These are phyloP conservation scores for Tetramorium parvispinum DNA, from an alignment of 1,140 invertebrate species.

Conservation along the genomic window DNA sequence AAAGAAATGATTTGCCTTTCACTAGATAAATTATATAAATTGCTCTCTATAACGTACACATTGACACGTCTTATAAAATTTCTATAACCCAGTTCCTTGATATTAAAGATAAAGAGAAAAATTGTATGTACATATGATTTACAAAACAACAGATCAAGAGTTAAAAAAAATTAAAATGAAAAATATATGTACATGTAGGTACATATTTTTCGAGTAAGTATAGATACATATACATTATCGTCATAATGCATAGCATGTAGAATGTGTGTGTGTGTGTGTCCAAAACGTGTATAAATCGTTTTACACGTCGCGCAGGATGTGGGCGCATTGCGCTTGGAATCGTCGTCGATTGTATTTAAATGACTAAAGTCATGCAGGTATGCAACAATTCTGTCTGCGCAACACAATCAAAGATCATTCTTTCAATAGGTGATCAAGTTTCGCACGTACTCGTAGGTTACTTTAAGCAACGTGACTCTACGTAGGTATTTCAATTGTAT, in stretches of 20 bases:
- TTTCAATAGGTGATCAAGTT: constrained; percentile 8
- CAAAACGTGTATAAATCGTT: background rate
- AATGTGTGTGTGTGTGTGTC: too few relatives aligned
- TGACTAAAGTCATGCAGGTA: constrained; percentile 21
- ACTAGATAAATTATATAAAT: too few relatives aligned
- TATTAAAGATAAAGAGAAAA: background rate
- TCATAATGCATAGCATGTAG: too few relatives aligned
- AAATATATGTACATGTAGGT: too few relatives aligned
- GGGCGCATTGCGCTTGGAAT: constrained; percentile 20
- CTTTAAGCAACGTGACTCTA: too few relatives aligned
- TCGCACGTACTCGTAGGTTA: too few relatives aligned
- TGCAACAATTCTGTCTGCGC: constrained; percentile 15
- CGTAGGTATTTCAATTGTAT: too few relatives aligned
- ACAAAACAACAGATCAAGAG: background rate
- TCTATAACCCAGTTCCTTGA: background rate
- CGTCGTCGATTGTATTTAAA: constrained; percentile 59
- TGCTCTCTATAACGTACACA: background rate
- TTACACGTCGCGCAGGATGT: background rate
- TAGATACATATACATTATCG: background rate
- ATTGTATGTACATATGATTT: background rate
- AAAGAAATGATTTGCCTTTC: background rate
- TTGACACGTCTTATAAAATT: too few relatives aligned
- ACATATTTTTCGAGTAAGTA: background rate
- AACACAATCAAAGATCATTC: background rate
- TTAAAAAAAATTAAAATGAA: background rate